A percentile compares a stretch with the other conserved stretches of the same genome.
These are phyloP conservation scores for Ametastegia equiseti DNA, from an alignment of 2,888 invertebrate species.

Conservation along the genomic window DNA sequence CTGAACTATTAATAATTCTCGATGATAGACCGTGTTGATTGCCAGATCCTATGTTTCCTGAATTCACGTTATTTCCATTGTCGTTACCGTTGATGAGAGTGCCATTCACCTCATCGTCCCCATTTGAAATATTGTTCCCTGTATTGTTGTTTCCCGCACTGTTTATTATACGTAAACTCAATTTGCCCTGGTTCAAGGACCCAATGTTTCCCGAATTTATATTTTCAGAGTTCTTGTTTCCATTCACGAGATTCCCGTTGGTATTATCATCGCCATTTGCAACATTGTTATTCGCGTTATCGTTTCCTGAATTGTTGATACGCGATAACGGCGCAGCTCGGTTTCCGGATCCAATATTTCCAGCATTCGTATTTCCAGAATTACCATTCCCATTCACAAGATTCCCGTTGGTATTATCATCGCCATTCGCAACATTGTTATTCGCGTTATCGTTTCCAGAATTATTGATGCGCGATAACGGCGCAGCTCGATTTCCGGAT, in stretches of 20 bases:
- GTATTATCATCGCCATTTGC: conserved; percentile 48
- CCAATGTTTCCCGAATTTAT: conserved; percentile 24
- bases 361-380: conserved; percentile 22
- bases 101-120: not conserved
- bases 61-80: conserved; percentile 5
- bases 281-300: conserved; percentile 28
- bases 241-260: conserved; percentile 50
- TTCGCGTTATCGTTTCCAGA: conserved; percentile 39
- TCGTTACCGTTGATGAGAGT: conserved; percentile 36
- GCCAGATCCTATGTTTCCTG: conserved; percentile 29
- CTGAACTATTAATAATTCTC: not conserved
- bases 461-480: not conserved
- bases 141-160: conserved; percentile 16
- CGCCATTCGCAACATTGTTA: conserved; percentile 49
- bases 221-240: conserved; percentile 22
- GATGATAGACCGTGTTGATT: not conserved
- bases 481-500: not conserved
- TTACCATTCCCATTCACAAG: conserved; percentile 50
- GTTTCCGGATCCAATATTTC: not conserved
- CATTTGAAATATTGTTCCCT: not conserved
- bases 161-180: not conserved
- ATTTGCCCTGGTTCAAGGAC: not conserved
- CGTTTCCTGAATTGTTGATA: conserved; percentile 45
- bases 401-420: conserved; percentile 44
- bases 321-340: not conserved